These are phyloP conservation scores for Baccha elongata DNA, from an alignment of 2,888 invertebrate genomes.

Conservation along the genomic window DNA sequence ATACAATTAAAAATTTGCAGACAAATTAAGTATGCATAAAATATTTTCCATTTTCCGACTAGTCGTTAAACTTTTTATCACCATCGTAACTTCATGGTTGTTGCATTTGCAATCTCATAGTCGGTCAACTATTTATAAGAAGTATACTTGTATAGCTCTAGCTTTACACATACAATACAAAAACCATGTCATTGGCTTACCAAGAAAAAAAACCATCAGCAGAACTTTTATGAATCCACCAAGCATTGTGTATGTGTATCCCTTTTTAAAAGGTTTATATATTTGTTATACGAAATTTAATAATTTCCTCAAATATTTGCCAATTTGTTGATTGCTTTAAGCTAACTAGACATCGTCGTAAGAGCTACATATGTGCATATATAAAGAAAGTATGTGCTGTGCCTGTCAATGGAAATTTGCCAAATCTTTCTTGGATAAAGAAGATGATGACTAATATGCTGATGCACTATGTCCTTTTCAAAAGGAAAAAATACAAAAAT, in stretches of 20 bases:
- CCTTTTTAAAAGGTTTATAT: conserved; percentile 48
- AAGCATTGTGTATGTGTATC: conserved; percentile 24
- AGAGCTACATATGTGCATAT: too few relatives aligned
- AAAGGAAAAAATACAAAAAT: background rate
- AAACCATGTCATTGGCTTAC: conserved; percentile 17
- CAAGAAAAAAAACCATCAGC: conserved; percentile 30
- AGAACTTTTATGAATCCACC: background rate
- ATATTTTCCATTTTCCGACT: too few relatives aligned
- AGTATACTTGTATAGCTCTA: conserved; percentile 13
- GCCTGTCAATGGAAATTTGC: conserved; percentile 55
- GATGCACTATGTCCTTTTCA: conserved; percentile 22
- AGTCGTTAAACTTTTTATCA: too few relatives aligned
- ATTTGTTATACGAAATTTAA: conserved; percentile 69
- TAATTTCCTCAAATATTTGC: conserved; percentile 73
- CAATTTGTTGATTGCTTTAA: conserved; percentile 71
- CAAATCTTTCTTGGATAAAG: conserved; percentile 36
- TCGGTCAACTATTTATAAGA: conserved; percentile 53
- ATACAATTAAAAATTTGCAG: too few relatives aligned
- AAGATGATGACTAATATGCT: too few relatives aligned
- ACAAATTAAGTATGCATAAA: too few relatives aligned
- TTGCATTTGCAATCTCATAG: conserved; percentile 15
- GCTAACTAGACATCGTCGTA: conserved; percentile 59
- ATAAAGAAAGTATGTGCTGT: conserved; percentile 25
- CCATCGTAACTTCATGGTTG: conserved; percentile 4
- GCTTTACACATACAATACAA: too few relatives aligned